These are phyloP conservation scores for Hypotaenidia okinawae DNA, from an alignment of 2,797 vertebrate species.

Conservation along the genomic window DNA sequence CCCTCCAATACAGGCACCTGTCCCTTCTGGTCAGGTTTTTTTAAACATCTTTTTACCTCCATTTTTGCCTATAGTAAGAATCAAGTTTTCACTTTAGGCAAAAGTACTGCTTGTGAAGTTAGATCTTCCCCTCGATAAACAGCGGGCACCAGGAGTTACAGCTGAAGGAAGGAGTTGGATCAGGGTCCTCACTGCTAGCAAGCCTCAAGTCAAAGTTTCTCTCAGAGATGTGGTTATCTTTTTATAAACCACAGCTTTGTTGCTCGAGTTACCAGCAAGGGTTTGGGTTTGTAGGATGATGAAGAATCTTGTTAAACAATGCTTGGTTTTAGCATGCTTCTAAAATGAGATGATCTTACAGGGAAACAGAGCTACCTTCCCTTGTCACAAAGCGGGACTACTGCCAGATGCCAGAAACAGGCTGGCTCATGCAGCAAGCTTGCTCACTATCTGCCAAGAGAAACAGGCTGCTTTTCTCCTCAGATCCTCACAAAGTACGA, in stretches of 20 bases:
- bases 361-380: too few species aligned
- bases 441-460: too few species aligned
- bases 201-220: neutral
- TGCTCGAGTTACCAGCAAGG: neutral
- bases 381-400: too few species aligned
- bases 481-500: neutral
- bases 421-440: too few species aligned
- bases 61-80: neutral
- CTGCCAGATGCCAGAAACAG: neutral
- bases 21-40: neutral
- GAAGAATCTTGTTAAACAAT: neutral
- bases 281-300: neutral
- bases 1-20: neutral
- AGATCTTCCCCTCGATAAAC: neutral
- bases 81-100: neutral
- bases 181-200: neutral
- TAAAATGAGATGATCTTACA: neutral
- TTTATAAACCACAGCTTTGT: neutral
- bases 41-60: neutral
- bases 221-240: too few species aligned
- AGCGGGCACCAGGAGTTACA: neutral
- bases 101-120: neutral
- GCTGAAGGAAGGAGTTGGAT: neutral
- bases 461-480: neutral
- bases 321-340: neutral